phyloP scores from a whole-genome alignment of 2,113 vertebrate species.

The Equus przewalskii region DNA sequence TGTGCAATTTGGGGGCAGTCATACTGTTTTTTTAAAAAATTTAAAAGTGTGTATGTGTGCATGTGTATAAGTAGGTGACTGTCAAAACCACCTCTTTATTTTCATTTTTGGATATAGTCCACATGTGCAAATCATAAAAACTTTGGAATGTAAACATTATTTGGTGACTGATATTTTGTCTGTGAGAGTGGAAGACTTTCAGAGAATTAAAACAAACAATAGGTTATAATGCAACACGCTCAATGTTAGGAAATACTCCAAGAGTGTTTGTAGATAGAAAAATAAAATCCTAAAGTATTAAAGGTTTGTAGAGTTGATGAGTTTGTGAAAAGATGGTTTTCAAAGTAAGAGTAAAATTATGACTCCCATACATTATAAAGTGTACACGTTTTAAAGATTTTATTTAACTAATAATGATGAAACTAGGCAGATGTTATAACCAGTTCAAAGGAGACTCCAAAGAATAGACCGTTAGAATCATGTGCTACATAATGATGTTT shows the following conservation, averaged over 20 bases:
- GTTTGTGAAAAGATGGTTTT: neutral
- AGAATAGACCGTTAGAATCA: neutral
- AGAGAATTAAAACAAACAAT: neutral
- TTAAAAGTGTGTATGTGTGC: neutral
- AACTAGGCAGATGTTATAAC: neutral
- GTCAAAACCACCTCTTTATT: neutral
- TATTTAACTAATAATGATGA: slow-evolving; percentile 2
- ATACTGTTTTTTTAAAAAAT: neutral
- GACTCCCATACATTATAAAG: neutral
- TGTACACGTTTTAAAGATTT: neutral
- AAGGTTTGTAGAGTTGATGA: neutral
- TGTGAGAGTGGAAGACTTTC: neutral
- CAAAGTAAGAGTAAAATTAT: neutral
- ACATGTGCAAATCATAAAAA: neutral
- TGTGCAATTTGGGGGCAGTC: neutral
- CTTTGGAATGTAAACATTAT: neutral
- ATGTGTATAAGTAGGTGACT: neutral
- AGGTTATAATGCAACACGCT: neutral
- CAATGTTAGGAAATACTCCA: neutral
- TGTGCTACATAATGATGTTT: too few relatives aligned
- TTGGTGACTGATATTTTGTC: neutral
- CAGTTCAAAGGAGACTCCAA: neutral
- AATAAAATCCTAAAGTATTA: neutral
- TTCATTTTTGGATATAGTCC: neutral
- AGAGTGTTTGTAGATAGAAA: neutral